These are phyloP conservation scores for Beris morrisii DNA, from an alignment of 2,888 invertebrate genomes.

Conservation along the genomic window DNA sequence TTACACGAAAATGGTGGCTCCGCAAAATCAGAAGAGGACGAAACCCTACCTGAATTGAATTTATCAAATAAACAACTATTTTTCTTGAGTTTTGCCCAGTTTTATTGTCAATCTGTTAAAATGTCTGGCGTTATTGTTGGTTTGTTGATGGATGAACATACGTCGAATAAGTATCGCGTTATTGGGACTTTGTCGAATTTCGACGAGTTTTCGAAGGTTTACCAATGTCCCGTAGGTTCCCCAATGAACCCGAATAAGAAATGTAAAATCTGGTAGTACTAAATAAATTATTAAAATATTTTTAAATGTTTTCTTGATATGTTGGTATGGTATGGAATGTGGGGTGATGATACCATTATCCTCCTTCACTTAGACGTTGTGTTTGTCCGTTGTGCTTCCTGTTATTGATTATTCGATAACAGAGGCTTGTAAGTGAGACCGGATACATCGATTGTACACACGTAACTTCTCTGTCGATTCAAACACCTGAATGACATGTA, in stretches of 20 bases:
- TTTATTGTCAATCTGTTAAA: slow-evolving; percentile 11
- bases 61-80: slow-evolving; percentile 18
- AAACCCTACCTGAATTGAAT: slow-evolving; percentile 10
- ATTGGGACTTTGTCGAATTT: slow-evolving; percentile 16
- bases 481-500: too few species aligned
- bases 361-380: too few species aligned
- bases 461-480: too few species aligned
- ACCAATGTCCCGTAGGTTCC: slow-evolving; percentile 15
- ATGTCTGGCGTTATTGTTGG: not conserved
- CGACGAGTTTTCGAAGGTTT: slow-evolving; percentile 19
- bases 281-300: too few species aligned
- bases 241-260: slow-evolving; percentile 22
- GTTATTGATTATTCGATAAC: too few species aligned
- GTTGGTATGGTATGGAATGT: too few species aligned
- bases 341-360: too few species aligned
- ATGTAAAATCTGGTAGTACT: slow-evolving; percentile 20
- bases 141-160: slow-evolving; percentile 11
- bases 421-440: too few species aligned
- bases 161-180: slow-evolving; percentile 7
- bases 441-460: too few species aligned
- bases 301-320: too few species aligned
- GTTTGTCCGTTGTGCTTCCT: too few species aligned
- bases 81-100: slow-evolving; percentile 26
- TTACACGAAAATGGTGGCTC: not conserved
- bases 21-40: not conserved